Evolutionary conservation across 2,113 vertebrate genomes (phyloP), one percentile per base, ranked within the genome.

Genomic region (Stercorarius parasiticus): DNA sequence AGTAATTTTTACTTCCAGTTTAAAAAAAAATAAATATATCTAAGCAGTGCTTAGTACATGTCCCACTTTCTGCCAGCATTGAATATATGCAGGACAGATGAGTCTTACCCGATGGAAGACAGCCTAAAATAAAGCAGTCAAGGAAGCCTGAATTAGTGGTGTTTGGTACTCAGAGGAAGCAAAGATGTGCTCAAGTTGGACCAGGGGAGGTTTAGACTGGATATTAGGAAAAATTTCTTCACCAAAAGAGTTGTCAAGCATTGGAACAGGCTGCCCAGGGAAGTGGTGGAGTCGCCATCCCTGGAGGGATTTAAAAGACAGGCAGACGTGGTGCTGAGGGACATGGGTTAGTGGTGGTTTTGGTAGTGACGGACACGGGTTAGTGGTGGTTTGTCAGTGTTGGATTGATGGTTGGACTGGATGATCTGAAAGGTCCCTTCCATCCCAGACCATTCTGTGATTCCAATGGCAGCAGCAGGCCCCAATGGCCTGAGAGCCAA

Each of bases 61-160:
- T 71, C 15, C 21, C 17, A 19, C 17, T 65, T 84, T 38, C 38
- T 69, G 47, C 32, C 38, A 55, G n/a, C 15, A 8, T 5, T 38
- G n/a, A 50, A 21, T 30, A 8, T 40, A 3, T 36, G 27, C 79
- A 49, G 87, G 71, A 50, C n/a, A 14, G 34, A 4, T 32, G 27
- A 43, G 30, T 70, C 47, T 20, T 52, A 25, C 13, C 15, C 5
- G 0, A 25, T 32, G 11, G 30, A 23, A 49, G 53, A 53, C n/a
- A 30, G 5, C 17, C 38, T 69, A 11, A 69, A 50, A 3, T 13
- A 10, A 53, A 53, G 38, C 0, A 1, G 38, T 9, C 5, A 1
- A 26, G 36, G 71, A 58, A 32, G 38, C 21, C 52, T 13, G 62
- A 2, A 10, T 47, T 19, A 25, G 58, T 26, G 2, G 43, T 1